Percentiles rank a stretch among this genome's conserved stretches.
Conservation (phyloP, 2,797 vertebrate genomes). For the Lutra lutra region DNA sequence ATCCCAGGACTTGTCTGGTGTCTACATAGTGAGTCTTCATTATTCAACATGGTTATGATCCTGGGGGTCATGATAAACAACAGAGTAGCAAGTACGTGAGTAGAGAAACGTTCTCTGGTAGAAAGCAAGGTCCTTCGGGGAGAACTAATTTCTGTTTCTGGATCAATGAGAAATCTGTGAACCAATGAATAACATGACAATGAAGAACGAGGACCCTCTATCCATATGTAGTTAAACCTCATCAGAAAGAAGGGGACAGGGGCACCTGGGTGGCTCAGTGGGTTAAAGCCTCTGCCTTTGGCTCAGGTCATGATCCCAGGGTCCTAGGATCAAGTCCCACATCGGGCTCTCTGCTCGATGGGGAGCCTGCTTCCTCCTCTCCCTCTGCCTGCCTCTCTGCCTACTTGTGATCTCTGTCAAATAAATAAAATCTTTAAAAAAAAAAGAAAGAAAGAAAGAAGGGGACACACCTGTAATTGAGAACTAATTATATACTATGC, state of each 20-base stretch:
- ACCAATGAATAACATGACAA: not conserved
- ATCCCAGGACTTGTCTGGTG: not conserved
- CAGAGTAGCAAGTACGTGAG: not conserved
- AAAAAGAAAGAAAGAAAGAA: not conserved
- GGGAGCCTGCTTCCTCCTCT: no score
- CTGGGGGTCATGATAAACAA: not conserved
- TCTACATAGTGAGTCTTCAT: constrained; percentile 17
- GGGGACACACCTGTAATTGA: not conserved
- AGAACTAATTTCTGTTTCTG: constrained; percentile 15
- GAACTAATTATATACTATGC: not conserved
- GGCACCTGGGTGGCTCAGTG: no score
- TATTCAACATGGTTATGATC: not conserved
- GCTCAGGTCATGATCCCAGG: no score
- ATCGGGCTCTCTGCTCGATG: no score
- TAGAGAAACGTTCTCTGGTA: not conserved
- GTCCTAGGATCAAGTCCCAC: no score
- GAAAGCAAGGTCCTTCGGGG: not conserved
- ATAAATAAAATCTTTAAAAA: no score
- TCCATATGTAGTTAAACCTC: not conserved
- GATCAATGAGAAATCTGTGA: not conserved
- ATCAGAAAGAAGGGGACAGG: not conserved
- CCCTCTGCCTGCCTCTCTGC: no score
- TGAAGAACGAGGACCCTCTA: not conserved
- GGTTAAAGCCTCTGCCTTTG: no score
- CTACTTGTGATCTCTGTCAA: no score